phyloP scores from a whole-genome alignment of 2,888 invertebrate species.

The Horisme vitalbata region DNA sequence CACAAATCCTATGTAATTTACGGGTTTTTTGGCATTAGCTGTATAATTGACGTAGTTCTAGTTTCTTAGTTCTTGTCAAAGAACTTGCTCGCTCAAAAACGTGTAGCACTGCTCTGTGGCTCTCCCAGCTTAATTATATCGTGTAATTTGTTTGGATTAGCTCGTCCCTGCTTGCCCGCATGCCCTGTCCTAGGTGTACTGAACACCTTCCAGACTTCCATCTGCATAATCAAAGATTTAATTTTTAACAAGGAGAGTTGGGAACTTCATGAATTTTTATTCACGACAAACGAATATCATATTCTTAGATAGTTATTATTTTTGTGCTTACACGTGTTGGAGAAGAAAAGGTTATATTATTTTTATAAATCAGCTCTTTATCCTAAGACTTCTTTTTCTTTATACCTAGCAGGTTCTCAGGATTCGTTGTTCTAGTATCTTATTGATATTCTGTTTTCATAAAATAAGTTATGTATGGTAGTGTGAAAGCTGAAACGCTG shows the following conservation, averaged over 20 bases:
- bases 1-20: too few relatives aligned
- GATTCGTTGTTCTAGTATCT: too few relatives aligned
- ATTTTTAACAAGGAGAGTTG: conserved; percentile 19
- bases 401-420: too few relatives aligned
- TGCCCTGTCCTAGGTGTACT: background rate
- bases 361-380: too few relatives aligned
- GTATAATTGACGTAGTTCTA: too few relatives aligned
- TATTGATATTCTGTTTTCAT: too few relatives aligned
- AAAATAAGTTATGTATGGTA: too few relatives aligned
- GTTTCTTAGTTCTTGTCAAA: background rate
- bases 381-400: too few relatives aligned
- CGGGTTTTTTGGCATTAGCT: too few relatives aligned
- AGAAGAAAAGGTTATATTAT: too few relatives aligned
- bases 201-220: conserved; percentile 19
- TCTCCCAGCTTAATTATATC: conserved; percentile 36
- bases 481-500: too few relatives aligned
- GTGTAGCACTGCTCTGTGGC: conserved; percentile 31
- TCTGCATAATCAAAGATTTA: conserved; percentile 24
- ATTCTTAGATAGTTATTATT: background rate
- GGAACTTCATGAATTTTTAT: conserved; percentile 12
- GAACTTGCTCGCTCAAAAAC: conserved; percentile 27
- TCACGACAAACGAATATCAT: background rate
- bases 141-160: conserved; percentile 39
- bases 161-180: conserved; percentile 11
- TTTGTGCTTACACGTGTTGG: background rate